Evolutionary conservation across 1,140 invertebrate genomes (phyloP), one percentile per base, ranked within the genome.

Genomic region (Bombus waltoni): DNA sequence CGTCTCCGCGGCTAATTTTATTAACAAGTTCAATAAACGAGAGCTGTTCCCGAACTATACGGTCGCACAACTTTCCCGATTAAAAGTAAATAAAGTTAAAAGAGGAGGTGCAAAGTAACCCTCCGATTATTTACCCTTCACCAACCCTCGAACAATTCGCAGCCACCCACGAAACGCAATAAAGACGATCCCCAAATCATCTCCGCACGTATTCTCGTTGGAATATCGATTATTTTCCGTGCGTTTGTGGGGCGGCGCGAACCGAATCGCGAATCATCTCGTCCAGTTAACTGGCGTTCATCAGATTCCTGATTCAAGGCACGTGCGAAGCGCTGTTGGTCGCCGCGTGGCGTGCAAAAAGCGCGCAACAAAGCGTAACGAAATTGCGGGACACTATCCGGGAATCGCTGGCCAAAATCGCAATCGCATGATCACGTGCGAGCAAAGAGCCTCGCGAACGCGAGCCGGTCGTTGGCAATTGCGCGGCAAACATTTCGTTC

Each of bases 301-400:
- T 42, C 32, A n/a, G 2, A 18, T 15, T 15, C 40, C 42, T n/a
- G 35, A 85, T 85, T 85, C 83, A 15, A 15, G 68, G 57, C 83
- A 85, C 83, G 83, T 80, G 71, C 83, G 68, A 22, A 40, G 40
- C 83, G 42, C 53, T 80, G 74, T 83, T 78, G 82, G 82, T 71
- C 66, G 40, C 71, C 44, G 62, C 18, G 42, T 8, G 62, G 32
- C 35, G 74, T 47, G 42, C 38, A 83, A 78, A 78, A 78, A 72
- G 68, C 77, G 83, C 70, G 83, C 83, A 85, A 85, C 83, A 85
- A 80, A 85, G 83, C 78, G 83, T 85, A 85, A 85, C 53, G 78
- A 80, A 85, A 85, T 84, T 73, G 57, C 70, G 47, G 83, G 68
- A 85, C 76, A 85, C 77, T 85, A 73, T 80, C 83, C 77, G 47